Evolutionary conservation across 2,113 vertebrate genomes (phyloP).

Genomic region (Corydoras maculifer): DNA sequence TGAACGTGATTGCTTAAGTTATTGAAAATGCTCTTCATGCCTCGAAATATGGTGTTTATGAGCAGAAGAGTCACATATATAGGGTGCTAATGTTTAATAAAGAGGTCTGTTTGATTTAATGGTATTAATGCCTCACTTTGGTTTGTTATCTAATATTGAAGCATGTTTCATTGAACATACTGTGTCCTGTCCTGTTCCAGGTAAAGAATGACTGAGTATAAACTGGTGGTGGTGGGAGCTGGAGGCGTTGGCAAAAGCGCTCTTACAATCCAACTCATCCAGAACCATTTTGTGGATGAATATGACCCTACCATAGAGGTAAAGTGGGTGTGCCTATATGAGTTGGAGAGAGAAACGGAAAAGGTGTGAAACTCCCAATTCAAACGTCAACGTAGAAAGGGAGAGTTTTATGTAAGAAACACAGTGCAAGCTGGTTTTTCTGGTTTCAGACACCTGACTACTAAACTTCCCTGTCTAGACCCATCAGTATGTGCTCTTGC

Average conservation of each 20-base stretch:
- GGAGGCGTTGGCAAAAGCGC: conserved; percentile 71
- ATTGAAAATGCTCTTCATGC: neutral
- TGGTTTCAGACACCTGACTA: conserved; percentile 44
- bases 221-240: conserved; percentile 72
- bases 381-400: neutral
- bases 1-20: neutral
- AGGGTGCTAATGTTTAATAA: too few relatives aligned
- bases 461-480: conserved; percentile 17
- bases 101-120: too few relatives aligned
- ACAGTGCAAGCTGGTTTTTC: conserved; percentile 52
- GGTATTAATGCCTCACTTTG: too few relatives aligned
- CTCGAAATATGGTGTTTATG: too few relatives aligned
- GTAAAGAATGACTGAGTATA: conserved; percentile 74
- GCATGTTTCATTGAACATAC: neutral
- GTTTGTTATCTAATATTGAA: too few relatives aligned
- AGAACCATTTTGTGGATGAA: conserved; percentile 74
- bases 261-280: conserved; percentile 72
- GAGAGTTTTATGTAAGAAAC: conserved; percentile 9
- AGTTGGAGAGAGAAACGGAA: neutral
- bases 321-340: conserved; percentile 27
- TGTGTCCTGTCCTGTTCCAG: conserved; percentile 43
- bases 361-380: conserved; percentile 2
- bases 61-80: too few relatives aligned
- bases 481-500: conserved; percentile 4
- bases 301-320: conserved; percentile 74